phyloP scores from a whole-genome alignment of 2,113 vertebrate genomes.

The Archilochus colubris region DNA sequence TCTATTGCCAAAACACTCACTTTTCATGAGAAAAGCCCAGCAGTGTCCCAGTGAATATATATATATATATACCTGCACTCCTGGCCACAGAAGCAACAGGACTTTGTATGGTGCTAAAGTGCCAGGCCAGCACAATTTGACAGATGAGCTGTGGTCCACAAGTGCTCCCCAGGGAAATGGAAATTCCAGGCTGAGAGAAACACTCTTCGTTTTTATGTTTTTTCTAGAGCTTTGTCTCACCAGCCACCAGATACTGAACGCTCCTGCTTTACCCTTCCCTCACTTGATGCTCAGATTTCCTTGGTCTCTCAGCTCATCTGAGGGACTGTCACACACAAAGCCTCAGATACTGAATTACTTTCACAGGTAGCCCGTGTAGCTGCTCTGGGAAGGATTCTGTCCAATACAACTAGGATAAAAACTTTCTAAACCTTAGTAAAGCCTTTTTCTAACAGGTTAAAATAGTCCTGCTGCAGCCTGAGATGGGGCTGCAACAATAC shows the following conservation, averaged over 20 bases:
- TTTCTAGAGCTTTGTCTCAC: background rate
- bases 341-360: background rate
- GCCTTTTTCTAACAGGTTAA: background rate
- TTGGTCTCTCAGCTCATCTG: background rate
- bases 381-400: background rate
- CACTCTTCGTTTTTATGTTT: background rate
- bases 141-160: background rate
- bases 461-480: background rate
- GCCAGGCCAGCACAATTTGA: background rate
- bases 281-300: background rate
- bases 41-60: background rate
- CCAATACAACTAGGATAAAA: background rate
- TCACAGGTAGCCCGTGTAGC: background rate
- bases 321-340: background rate
- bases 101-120: background rate
- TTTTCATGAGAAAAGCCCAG: background rate
- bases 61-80: background rate
- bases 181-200: background rate
- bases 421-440: background rate
- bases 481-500: background rate
- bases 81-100: background rate
- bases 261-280: background rate
- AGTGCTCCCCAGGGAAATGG: background rate
- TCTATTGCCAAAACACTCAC: background rate
- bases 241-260: background rate